These are phyloP conservation scores for Psephotus haematonotus DNA, from an alignment of 2,113 vertebrate species.

Conservation along the genomic window DNA sequence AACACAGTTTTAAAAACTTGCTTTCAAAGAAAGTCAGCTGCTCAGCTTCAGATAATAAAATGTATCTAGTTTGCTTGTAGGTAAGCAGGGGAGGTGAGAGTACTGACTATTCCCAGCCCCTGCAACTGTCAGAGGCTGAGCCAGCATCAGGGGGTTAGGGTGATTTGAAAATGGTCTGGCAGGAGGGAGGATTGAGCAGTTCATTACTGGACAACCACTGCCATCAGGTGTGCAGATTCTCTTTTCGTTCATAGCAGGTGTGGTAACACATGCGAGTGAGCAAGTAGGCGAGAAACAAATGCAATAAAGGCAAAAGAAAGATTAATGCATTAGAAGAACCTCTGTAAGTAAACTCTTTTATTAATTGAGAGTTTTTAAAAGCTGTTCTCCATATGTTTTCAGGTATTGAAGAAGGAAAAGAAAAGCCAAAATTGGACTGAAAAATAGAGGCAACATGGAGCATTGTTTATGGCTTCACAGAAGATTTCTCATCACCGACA, in stretches of 20 bases:
- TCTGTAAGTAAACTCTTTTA: neutral
- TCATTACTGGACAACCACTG: conserved; percentile 22
- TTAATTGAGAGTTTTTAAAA: conserved; percentile 1
- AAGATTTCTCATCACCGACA: neutral
- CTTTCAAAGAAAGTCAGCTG: neutral
- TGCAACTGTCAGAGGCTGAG: neutral
- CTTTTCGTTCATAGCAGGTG: neutral
- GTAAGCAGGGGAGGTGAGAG: neutral
- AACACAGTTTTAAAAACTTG: neutral
- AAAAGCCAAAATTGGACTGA: conserved; percentile 76
- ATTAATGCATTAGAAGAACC: neutral
- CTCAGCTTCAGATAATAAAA: neutral
- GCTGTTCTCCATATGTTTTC: conserved; percentile 50
- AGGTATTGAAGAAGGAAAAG: conserved; percentile 80
- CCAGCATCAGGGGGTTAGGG: neutral
- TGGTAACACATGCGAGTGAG: neutral
- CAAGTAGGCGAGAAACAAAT: neutral
- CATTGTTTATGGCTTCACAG: neutral
- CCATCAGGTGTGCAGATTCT: conserved; percentile 28
- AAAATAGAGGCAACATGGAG: neutral
- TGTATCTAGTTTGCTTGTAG: neutral
- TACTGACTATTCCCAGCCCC: neutral
- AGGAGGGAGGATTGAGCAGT: neutral
- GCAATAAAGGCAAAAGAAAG: neutral
- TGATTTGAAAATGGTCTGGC: neutral